A percentile compares a stretch with the other conserved stretches of the same genome.
Conservation (phyloP, 2,113 vertebrate species). For the Sinocyclocheilus rhinocerous region DNA sequence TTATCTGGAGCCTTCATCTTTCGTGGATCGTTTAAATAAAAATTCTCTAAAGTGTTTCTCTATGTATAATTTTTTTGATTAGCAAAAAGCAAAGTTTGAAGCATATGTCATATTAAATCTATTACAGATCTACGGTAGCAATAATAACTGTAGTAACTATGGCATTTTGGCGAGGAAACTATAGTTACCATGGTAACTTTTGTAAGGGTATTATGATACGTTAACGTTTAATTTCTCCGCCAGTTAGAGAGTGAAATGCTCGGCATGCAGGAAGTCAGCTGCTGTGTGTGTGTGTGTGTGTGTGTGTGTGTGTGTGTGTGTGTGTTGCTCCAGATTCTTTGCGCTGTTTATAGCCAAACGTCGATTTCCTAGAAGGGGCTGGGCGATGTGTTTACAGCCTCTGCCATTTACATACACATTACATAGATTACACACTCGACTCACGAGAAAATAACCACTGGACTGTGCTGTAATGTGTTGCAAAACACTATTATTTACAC, state of each 20-base stretch:
- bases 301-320: background rate
- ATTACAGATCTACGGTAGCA: background rate
- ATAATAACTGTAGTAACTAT: slow-evolving; percentile 1
- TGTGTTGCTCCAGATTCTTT: slow-evolving; percentile 24
- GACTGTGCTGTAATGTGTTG: background rate
- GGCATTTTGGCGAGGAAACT: background rate
- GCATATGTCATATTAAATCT: background rate
- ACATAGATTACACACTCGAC: background rate
- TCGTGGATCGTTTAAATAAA: background rate
- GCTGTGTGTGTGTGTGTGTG: no score
- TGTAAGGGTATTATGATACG: background rate
- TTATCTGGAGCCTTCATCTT: background rate
- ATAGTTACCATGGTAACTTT: background rate
- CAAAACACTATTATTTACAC: background rate
- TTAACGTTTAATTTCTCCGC: background rate
- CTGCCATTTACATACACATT: slow-evolving; percentile 5
- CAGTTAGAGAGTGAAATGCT: slow-evolving; percentile 9
- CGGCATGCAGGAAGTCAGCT: slow-evolving; percentile 32
- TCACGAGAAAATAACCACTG: background rate
- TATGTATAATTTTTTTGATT: background rate
- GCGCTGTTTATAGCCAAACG: slow-evolving; percentile 50
- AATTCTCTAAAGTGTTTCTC: background rate
- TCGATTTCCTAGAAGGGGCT: slow-evolving; percentile 49
- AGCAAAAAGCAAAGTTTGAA: background rate
- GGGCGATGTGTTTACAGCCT: slow-evolving; percentile 12